phyloP scores from a whole-genome alignment of 2,113 vertebrate species.

The Argyrosomus japonicus region DNA sequence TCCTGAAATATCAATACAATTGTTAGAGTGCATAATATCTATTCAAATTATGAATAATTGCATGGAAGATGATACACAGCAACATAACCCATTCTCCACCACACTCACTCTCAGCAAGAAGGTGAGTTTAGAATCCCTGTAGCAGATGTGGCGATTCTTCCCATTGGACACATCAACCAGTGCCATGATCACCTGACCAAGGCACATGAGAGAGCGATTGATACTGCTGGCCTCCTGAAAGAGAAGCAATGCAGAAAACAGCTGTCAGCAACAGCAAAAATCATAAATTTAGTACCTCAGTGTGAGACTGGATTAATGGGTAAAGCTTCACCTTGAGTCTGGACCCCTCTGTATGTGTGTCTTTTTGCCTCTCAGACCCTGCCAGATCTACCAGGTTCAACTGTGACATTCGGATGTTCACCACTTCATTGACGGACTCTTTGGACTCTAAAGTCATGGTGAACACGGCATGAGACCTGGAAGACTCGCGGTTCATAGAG shows the following conservation, averaged over 20 bases:
- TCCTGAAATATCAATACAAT: constrained; percentile 83
- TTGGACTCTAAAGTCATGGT: constrained; percentile 95
- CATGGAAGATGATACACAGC: background rate
- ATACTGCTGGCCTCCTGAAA: constrained; percentile 95
- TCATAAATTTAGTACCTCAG: background rate
- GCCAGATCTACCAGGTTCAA: constrained; percentile 97
- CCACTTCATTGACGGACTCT: constrained; percentile 88
- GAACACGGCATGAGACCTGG: constrained; percentile 96
- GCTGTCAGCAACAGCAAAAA: constrained; percentile 5
- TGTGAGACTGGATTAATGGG: background rate
- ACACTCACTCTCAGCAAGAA: constrained; percentile 90
- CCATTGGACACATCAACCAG: constrained; percentile 95
- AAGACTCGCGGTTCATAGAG: constrained; percentile 98
- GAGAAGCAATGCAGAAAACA: constrained; percentile 4
- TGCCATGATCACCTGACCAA: constrained; percentile 95
- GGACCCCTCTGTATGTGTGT: constrained; percentile 92
- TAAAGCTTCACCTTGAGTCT: constrained; percentile 88
- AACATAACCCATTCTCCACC: background rate
- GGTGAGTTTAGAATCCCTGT: constrained; percentile 96
- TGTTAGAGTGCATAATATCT: background rate
- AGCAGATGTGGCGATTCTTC: constrained; percentile 93
- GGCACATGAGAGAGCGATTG: constrained; percentile 94
- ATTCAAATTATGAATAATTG: background rate
- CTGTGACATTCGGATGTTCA: constrained; percentile 93
- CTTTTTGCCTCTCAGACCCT: constrained; percentile 95